A percentile compares a stretch with the other conserved stretches of the same genome.
phyloP scores from a whole-genome alignment of 2,888 invertebrate genomes.

The Habroteleia sp. region DNA sequence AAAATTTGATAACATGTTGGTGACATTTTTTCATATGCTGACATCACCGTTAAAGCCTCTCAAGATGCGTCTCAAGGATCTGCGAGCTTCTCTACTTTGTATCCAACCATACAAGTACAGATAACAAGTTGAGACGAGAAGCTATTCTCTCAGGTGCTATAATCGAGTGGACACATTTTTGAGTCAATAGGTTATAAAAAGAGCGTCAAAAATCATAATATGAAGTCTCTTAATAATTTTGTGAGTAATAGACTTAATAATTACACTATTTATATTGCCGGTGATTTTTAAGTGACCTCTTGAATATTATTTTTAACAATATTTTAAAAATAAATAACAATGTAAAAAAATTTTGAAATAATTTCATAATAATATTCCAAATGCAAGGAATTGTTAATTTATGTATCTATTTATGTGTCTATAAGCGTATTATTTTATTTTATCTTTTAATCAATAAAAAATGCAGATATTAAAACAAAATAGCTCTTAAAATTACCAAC shows the following conservation, averaged over 20 bases:
- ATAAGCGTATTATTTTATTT: no score
- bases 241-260: background rate
- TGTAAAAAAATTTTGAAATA: no score
- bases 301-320: no score
- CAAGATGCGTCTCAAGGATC: slow-evolving; percentile 68
- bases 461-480: no score
- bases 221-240: background rate
- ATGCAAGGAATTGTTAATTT: no score
- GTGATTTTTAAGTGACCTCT: background rate
- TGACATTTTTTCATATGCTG: slow-evolving; percentile 73
- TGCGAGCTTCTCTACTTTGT: slow-evolving; percentile 63
- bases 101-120: slow-evolving; percentile 55
- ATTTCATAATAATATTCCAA: no score
- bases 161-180: slow-evolving; percentile 62
- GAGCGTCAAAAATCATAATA: slow-evolving; percentile 31
- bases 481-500: no score
- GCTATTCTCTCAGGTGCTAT: slow-evolving; percentile 68
- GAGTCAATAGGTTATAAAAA: slow-evolving; percentile 31
- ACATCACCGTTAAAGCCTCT: slow-evolving; percentile 68
- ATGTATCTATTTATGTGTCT: no score
- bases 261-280: background rate
- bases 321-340: no score
- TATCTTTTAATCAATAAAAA: no score
- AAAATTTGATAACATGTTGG: background rate
- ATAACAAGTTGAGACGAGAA: slow-evolving; percentile 67